Conservation (phyloP, 2,113 vertebrate species). For the Riparia riparia region DNA sequence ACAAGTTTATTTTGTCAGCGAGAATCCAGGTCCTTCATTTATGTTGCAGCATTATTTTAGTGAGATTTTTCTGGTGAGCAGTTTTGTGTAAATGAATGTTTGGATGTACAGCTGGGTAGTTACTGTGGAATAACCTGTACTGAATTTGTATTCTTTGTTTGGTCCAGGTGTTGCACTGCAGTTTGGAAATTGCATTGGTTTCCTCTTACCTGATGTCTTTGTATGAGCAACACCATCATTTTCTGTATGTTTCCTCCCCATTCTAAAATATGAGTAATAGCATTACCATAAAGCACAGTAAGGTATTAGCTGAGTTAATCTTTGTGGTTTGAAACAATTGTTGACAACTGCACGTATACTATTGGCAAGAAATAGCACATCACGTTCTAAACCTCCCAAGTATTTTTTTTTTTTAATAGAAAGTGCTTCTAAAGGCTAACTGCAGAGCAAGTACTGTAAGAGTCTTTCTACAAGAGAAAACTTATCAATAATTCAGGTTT, state of each 20-base stretch:
- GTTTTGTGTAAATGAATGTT: neutral
- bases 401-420: neutral
- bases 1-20: neutral
- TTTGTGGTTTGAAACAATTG: neutral
- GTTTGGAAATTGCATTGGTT: slow-evolving; percentile 23
- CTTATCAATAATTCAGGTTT: neutral
- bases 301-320: neutral
- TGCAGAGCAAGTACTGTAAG: neutral
- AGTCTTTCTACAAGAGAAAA: neutral
- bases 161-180: slow-evolving; percentile 1
- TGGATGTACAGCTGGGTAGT: neutral
- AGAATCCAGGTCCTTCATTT: neutral
- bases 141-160: neutral
- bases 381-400: neutral
- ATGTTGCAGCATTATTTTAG: neutral
- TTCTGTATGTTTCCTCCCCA: slow-evolving; percentile 10
- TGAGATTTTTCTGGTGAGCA: neutral
- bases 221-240: neutral
- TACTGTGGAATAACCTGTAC: neutral
- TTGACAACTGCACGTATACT: neutral
- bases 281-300: neutral
- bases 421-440: neutral
- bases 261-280: neutral
- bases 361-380: neutral
- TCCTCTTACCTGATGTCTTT: slow-evolving; percentile 15